Base-by-base conservation (phyloP, 1,140 invertebrate species). In the Gonioctena quinquepunctata region DNA sequence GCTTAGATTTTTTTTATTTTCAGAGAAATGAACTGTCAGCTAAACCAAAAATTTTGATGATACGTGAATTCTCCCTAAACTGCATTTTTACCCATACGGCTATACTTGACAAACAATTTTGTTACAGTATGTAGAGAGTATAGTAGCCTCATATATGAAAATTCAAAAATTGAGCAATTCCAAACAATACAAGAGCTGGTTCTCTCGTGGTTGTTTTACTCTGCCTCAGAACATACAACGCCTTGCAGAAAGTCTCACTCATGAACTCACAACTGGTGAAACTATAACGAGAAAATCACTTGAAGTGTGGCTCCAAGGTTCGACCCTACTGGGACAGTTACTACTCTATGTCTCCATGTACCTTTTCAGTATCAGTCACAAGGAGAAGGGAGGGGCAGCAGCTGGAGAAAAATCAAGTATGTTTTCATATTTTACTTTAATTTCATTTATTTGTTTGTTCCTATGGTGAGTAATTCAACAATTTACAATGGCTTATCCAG, bases 81-180 rank as follows among this genome's bases (percentile, higher is more conserved):
- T n/a, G n/a, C n/a, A n/a, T n/a, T n/a, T n/a, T n/a, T n/a, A n/a
- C n/a, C n/a, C n/a, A n/a, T n/a, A n/a, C n/a, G n/a, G n/a, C n/a
- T n/a, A n/a, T n/a, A n/a, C n/a, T n/a, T n/a, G n/a, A n/a, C n/a
- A n/a, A n/a, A n/a, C n/a, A 42, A 28, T 8, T 42, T 42, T 42
- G 33, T 42, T 83, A 18, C 79, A 88, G 87, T 88, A 87, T 77
- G 86, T 86, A 48, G 87, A 88, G 76, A 87, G 85, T 71, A 86
- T 88, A 78, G 87, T 86, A 1, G 87, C 86, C 8, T 86, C 87
- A 0, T 88, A 87, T 74, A 85, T 87, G 79, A 87, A 87, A 78
- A 85, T 88, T 60, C 80, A 88, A 65, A 86, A 86, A 74, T 72
- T 84, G 4, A 79, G 76, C 42, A 82, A 80, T 33, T 79, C 76